Evolutionary conservation across 53 echinoderm and acorn worm species (phyloP), one percentile per base, ranked within the genome.

Genomic region (Hippasteria phrygiana): DNA sequence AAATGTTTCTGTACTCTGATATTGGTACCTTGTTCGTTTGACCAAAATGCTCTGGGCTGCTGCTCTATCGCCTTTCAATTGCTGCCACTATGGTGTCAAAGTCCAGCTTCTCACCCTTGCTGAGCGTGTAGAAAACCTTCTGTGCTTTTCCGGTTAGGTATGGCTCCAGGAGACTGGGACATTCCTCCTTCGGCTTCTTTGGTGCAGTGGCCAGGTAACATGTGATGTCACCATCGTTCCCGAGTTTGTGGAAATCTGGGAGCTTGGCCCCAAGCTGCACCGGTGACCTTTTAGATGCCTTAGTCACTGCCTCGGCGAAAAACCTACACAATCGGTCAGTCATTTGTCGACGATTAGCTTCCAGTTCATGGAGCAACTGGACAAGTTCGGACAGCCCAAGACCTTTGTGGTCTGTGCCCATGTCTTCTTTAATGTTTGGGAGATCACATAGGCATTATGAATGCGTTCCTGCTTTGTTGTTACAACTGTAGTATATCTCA

Each of bases 381-480:
- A 43, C 32, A 1, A 80, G 70, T 0, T 80, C 71, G 5, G 29
- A 26, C 35, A 28, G 34, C 0, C 29, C 62, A 20, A 80, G 33
- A 37, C 62, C 37, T 40, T 48, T 27, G 20, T 17, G 5, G 54
- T 37, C 28, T 18, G 51, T 34, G 16, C 46, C 10, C 1, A 18
- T 75, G 45, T 75, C 75, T 35, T 90, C 62, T 18, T 45, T 11
- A 17, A 90, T 22, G 29, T 85, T 11, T 43, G 91, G 85, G 39
- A 86, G 36, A 31, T 90, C 75, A n/a, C 55, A 75, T 26, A 90
- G 43, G 6, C 71, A 71, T 64, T 73, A n/a, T n/a, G 35, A n/a
- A 90, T 73, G 56, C 64, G 71, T 36, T 90, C 91, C 54, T 71
- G 59, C 43, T 90, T 90, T 41, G 67, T 72, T 43, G 59, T 83